Evolutionary conservation across 2,888 invertebrate genomes (phyloP), one percentile per base, ranked within the genome.

Genomic region (Chymomyza fuscimana): DNA sequence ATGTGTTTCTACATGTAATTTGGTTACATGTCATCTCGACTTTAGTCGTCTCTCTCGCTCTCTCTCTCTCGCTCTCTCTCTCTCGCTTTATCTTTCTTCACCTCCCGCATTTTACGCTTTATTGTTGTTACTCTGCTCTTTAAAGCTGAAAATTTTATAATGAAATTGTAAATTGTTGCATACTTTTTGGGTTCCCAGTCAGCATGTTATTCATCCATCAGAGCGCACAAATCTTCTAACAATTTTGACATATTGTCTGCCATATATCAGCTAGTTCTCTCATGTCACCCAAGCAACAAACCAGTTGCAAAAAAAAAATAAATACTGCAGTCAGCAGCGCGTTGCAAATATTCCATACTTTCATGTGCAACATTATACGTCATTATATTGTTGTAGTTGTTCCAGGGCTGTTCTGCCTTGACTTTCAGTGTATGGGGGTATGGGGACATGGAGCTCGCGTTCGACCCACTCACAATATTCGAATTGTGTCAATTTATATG

Each of bases 401-500:
- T 67, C 46, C 32, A 12, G 6, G 51, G 16, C 52, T 65, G 65
- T n/a, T 50, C 59, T 70, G 78, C 80, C 76, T 78, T 78, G 78
- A 78, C 77, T 79, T 78, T 67, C 72, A 67, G 67, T 73, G 60
- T 5, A 19, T 22, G 22, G 46, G 69, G 32, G 32, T 1, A 22
- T 1, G 32, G 32, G 32, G 2, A 59, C 50, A 52, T 64, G 72
- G 60, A 65, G 66, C 62, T n/a, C 32, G 46, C 58, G 60, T 46
- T 9, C 32, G 32, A 32, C 19, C 54, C 9, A 9, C 16, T 25
- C 50, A 69, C 63, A 77, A 63, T 68, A 66, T 65, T 70, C 67
- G 77, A 81, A 81, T 74, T 81, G 80, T 81, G 80, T 80, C 80
- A 80, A 79, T 82, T 79, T 80, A 80, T 81, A 74, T 81, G 75